phyloP scores from a whole-genome alignment of 2,797 vertebrate species.

The Selene dorsalis region DNA sequence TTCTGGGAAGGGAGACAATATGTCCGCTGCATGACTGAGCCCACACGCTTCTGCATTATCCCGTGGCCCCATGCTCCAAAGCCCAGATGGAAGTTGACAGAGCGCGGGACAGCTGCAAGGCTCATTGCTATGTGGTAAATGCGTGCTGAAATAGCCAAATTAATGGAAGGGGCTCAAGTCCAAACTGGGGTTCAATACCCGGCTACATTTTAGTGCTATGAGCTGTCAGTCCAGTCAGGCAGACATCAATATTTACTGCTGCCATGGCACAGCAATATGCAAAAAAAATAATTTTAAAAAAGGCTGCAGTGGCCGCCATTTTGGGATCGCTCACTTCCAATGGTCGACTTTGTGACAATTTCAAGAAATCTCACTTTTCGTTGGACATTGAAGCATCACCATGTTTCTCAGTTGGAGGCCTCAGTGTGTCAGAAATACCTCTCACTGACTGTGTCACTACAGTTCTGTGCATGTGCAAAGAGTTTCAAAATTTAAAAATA shows the following conservation, averaged over 20 bases:
- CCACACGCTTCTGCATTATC: constrained; percentile 38
- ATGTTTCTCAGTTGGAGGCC: not conserved
- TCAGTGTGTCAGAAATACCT: not conserved
- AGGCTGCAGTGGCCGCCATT: constrained; percentile 11
- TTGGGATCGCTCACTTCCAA: constrained; percentile 22
- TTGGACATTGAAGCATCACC: not conserved
- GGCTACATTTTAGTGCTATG: constrained; percentile 68
- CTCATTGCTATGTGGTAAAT: constrained; percentile 66
- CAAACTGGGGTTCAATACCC: constrained; percentile 73
- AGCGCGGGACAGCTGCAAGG: constrained; percentile 73
- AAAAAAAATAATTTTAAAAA: not conserved
- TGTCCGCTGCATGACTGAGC: constrained; percentile 31
- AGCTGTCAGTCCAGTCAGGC: constrained; percentile 62
- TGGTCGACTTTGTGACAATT: not conserved
- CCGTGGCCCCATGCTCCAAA: constrained; percentile 33
- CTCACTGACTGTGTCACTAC: not conserved
- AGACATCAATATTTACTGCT: constrained; percentile 80
- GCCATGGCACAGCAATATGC: constrained; percentile 61
- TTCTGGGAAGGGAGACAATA: constrained; percentile 40
- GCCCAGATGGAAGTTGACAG: constrained; percentile 65
- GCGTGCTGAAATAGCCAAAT: constrained; percentile 78
- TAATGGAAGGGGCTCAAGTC: constrained; percentile 79
- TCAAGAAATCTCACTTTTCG: constrained; percentile 9
- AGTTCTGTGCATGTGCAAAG: not conserved
- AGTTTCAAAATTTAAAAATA: not conserved